Conservation (phyloP, 2,113 vertebrate species). For the Motacilla alba region DNA sequence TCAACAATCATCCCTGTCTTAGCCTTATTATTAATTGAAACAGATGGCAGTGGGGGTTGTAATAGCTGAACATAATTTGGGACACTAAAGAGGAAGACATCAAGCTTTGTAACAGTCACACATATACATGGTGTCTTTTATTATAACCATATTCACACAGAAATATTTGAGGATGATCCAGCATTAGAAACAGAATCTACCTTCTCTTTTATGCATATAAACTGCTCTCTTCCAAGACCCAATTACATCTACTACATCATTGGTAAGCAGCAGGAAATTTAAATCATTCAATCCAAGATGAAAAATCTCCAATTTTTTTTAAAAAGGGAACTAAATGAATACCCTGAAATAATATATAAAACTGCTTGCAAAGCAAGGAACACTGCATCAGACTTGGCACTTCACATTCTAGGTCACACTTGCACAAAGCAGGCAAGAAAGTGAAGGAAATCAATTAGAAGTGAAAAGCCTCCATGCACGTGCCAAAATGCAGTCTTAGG, state of each 20-base stretch:
- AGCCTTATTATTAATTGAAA: background rate
- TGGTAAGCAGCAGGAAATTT: background rate
- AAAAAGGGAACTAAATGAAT: background rate
- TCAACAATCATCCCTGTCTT: background rate
- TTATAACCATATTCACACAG: background rate
- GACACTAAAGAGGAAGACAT: background rate
- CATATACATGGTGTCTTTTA: background rate
- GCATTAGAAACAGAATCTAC: background rate
- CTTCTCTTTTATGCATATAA: background rate
- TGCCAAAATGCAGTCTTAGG: background rate
- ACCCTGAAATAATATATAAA: background rate
- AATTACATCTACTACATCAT: background rate
- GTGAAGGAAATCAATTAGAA: conserved; percentile 8
- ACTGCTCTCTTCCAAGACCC: background rate
- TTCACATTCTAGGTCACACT: background rate
- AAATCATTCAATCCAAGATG: background rate
- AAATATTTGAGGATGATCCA: background rate
- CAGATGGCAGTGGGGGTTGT: accelerated
- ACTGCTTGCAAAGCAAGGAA: background rate
- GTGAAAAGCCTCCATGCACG: background rate
- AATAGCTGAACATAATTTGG: background rate
- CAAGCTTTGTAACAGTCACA: background rate
- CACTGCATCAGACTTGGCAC: background rate
- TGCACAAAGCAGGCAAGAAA: background rate
- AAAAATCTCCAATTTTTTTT: background rate